Percentiles rank a stretch among this genome's conserved stretches.
Conservation (phyloP, 2,888 invertebrate species). For the Drosophila barbarae region DNA sequence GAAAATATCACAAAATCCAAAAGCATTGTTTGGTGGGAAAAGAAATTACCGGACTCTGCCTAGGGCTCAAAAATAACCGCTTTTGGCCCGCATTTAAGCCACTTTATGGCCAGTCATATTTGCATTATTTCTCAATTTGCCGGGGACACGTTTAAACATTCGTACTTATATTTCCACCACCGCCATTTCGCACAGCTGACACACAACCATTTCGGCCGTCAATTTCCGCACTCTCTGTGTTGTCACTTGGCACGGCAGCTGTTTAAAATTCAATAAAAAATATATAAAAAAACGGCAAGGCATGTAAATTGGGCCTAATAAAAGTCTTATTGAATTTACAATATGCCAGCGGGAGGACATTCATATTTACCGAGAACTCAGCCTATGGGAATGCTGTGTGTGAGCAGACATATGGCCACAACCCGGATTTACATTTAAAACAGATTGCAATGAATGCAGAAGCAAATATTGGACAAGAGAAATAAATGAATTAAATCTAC, state of each 20-base stretch:
- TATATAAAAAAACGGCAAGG: conserved; percentile 43
- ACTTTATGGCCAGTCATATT: conserved; percentile 64
- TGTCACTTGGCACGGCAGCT: conserved; percentile 65
- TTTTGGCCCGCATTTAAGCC: conserved; percentile 14
- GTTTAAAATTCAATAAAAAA: conserved; percentile 73
- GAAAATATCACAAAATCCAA: conserved; percentile 35
- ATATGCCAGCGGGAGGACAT: conserved; percentile 40
- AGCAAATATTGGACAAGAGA: neutral
- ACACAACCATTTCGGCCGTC: conserved; percentile 28
- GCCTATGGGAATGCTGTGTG: neutral
- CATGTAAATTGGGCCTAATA: conserved; percentile 69
- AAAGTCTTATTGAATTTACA: conserved; percentile 55
- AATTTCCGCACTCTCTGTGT: conserved; percentile 43
- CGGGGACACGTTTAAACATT: conserved; percentile 43
- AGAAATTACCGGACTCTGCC: neutral
- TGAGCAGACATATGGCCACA: conserved; percentile 2
- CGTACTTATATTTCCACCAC: conserved; percentile 49
- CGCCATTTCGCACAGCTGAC: conserved; percentile 53
- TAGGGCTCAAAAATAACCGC: neutral
- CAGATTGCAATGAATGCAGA: conserved; percentile 21
- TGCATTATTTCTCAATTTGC: conserved; percentile 73
- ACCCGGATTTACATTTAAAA: conserved; percentile 31
- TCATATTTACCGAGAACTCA: conserved; percentile 42
- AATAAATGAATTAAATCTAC: neutral
- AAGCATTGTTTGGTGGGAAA: neutral